Base-by-base conservation (phyloP, 2,797 vertebrate genomes). In the Ambastaia sidthimunki region DNA sequence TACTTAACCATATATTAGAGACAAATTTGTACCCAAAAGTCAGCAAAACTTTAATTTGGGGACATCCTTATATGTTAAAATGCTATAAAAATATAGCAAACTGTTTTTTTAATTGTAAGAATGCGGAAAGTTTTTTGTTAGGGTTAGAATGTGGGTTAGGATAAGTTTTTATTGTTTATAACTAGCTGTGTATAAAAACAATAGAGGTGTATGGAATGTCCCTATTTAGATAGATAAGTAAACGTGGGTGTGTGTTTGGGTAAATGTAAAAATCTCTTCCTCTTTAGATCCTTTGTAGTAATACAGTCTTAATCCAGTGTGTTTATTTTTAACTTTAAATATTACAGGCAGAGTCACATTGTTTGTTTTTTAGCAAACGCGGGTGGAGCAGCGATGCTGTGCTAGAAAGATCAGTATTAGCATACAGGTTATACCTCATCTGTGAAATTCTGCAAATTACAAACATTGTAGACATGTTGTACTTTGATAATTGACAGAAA, bases 251-350 rank as follows among this genome's bases (percentile, higher is more conserved):
- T 72, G 15, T 23, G 15, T 48, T 3, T 47, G 34, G 13, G n/a
- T 50, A 63, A 10, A 25, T 78, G 47, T 60, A 21, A 34, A 77
- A 59, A n/a, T 75, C 9, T 69, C 0, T 52, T 50, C 12, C 41
- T 55, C 31, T 52, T 41, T 68, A 41, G 11, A 55, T 12, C 25
- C 54, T 68, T 1, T 55, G 28, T 62, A 62, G 52, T 31, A 63
- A 57, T 54, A 34, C 1, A 11, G 76, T 66, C 21, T 71, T 70
- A 82, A 79, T 71, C 52, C 66, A 65, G 15, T 62, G 16, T 63
- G 60, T 16, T 60, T 69, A n/a, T 50, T 76, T 28, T 76, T 15
- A 44, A 21, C 18, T 31, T 23, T 60, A 21, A 2, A 4, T 41
- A 66, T 57, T 47, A 11, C 37, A 68, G 52, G 11, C 41, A 25